Conservation (phyloP, 2,113 vertebrate species). For the Neomonachus schauinslandi region DNA sequence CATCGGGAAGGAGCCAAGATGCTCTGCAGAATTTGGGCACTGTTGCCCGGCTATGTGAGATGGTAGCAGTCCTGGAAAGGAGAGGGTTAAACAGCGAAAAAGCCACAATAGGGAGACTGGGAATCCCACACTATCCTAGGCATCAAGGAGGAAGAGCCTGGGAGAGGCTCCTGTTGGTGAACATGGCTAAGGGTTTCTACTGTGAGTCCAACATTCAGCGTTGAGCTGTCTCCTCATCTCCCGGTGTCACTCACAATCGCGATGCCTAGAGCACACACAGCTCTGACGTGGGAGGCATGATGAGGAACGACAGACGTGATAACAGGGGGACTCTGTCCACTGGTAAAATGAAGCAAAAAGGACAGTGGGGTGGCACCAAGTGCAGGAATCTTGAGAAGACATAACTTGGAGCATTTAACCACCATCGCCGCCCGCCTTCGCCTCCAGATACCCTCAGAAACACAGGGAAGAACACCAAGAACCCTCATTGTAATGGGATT, state of each 20-base stretch:
- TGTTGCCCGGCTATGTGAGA: background rate
- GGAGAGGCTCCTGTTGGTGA: background rate
- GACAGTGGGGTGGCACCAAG: too few relatives aligned
- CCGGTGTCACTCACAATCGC: too few relatives aligned
- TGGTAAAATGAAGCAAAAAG: background rate
- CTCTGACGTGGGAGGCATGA: background rate
- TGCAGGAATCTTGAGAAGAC: background rate
- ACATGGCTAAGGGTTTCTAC: too few relatives aligned
- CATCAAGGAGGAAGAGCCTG: background rate
- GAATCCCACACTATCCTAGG: background rate
- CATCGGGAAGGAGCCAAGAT: background rate
- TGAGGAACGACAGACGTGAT: fast-evolving
- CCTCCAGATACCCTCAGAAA: background rate
- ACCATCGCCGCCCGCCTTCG: background rate
- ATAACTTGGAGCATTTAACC: background rate
- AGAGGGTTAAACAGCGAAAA: background rate
- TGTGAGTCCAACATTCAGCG: fast-evolving
- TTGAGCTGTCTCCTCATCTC: background rate
- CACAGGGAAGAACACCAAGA: too few relatives aligned
- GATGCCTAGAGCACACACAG: too few relatives aligned
- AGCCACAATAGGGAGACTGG: background rate
- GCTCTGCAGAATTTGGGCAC: background rate
- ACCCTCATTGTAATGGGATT: too few relatives aligned
- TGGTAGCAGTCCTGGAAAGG: background rate
- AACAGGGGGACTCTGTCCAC: background rate